Evolutionary conservation across 2,888 invertebrate genomes (phyloP).

Genomic region (Drosophila borealis): DNA sequence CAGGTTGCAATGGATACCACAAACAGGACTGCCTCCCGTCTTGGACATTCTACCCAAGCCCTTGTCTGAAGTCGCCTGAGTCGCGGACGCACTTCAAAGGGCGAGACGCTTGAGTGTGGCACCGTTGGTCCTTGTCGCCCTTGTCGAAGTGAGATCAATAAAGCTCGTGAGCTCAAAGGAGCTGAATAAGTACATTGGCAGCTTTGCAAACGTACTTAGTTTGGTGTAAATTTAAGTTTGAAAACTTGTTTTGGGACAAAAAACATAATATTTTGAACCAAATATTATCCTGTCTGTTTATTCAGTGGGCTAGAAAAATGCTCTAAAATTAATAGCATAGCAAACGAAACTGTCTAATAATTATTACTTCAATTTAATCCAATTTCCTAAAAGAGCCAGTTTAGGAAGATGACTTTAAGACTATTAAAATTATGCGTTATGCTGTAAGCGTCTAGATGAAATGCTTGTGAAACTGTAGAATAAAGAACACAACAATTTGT

Average conservation of each 20-base stretch:
- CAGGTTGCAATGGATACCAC: neutral
- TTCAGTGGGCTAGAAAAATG: too few relatives aligned
- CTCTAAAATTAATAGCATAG: too few relatives aligned
- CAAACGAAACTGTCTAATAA: too few relatives aligned
- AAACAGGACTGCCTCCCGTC: neutral
- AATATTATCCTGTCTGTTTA: too few relatives aligned
- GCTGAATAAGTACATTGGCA: neutral
- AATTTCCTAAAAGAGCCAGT: neutral
- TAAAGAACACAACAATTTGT: slow-evolving; percentile 9
- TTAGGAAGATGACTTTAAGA: neutral
- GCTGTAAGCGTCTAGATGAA: neutral
- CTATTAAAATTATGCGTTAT: too few relatives aligned
- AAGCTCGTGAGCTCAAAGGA: neutral
- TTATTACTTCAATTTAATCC: neutral
- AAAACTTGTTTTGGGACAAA: too few relatives aligned
- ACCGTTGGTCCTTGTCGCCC: neutral
- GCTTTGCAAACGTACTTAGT: neutral
- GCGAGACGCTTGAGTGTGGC: neutral
- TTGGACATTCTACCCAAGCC: neutral
- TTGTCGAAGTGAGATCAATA: slow-evolving; percentile 12
- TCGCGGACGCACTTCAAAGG: slow-evolving; percentile 11
- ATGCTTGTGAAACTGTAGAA: neutral
- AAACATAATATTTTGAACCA: too few relatives aligned
- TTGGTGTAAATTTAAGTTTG: neutral
- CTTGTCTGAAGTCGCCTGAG: slow-evolving; percentile 1